Conservation (phyloP, 2,113 vertebrate species). For the Laterallus jamaicensis region DNA sequence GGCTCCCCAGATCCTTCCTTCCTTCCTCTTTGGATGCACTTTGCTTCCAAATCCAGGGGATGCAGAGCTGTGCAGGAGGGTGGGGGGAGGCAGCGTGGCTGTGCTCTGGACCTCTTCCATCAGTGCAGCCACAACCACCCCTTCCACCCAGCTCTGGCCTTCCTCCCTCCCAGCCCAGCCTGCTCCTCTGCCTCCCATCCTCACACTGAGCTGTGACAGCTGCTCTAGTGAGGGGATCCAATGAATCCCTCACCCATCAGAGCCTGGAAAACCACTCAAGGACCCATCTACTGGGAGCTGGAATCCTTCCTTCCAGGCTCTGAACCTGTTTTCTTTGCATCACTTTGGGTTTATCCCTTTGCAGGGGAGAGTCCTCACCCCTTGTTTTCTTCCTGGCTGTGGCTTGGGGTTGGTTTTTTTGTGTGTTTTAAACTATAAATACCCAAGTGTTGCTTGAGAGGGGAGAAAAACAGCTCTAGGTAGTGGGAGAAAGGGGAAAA, state of each 20-base stretch:
- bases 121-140: rapidly evolving
- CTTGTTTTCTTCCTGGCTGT: constrained; percentile 18
- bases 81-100: background rate
- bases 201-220: rapidly evolving
- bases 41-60: rapidly evolving
- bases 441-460: constrained; percentile 29
- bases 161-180: background rate
- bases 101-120: background rate
- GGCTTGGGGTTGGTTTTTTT: background rate
- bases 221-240: background rate
- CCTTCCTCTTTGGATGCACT: too few relatives aligned
- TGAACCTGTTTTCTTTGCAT: background rate
- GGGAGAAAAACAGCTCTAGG: background rate
- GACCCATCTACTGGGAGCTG: background rate
- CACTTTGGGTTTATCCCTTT: background rate
- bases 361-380: background rate
- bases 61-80: background rate
- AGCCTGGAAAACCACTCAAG: background rate
- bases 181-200: background rate
- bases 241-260: background rate
- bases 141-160: background rate
- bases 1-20: background rate
- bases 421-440: constrained; percentile 32
- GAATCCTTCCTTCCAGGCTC: background rate
- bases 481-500: background rate